Percentiles rank a stretch among this genome's conserved stretches.
Evolutionary conservation across 1,140 invertebrate genomes (phyloP).

Genomic region (Pomacea maculata): DNA sequence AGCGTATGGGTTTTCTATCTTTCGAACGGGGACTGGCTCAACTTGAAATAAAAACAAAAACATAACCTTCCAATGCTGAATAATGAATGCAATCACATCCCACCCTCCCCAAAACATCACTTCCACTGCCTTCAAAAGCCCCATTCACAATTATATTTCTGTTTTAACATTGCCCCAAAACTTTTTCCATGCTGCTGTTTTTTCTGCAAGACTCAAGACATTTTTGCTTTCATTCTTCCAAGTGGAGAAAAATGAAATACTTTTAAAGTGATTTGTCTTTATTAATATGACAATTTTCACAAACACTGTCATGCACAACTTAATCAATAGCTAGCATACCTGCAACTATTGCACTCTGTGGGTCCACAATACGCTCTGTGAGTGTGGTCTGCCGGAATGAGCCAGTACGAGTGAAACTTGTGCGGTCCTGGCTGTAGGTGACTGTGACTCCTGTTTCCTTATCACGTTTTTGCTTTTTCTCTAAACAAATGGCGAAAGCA

Average conservation of each 20-base stretch:
- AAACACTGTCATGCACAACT: too few relatives aligned
- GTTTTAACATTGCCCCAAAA: too few relatives aligned
- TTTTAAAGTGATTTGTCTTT: too few relatives aligned
- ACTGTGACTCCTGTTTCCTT: constrained; percentile 91
- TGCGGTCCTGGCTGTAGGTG: constrained; percentile 90
- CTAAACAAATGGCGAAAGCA: constrained; percentile 97
- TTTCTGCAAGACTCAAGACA: too few relatives aligned
- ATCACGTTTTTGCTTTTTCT: constrained; percentile 96
- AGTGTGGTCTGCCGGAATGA: constrained; percentile 84
- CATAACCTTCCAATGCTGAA: neutral
- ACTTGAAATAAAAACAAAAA: constrained; percentile 42
- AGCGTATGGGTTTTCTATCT: constrained; percentile 86
- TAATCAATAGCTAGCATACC: constrained; percentile 32
- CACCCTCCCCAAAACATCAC: too few relatives aligned
- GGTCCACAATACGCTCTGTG: constrained; percentile 79
- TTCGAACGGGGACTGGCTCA: constrained; percentile 67
- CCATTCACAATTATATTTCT: too few relatives aligned
- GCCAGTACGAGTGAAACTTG: constrained; percentile 92
- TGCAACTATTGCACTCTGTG: constrained; percentile 68
- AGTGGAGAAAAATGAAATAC: too few relatives aligned
- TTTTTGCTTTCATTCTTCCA: too few relatives aligned
- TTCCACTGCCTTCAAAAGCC: too few relatives aligned
- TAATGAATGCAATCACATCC: too few relatives aligned
- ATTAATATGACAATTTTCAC: too few relatives aligned
- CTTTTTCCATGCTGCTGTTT: too few relatives aligned